Evolutionary conservation across 2,113 vertebrate species (phyloP).

Genomic region (Petromus typicus): DNA sequence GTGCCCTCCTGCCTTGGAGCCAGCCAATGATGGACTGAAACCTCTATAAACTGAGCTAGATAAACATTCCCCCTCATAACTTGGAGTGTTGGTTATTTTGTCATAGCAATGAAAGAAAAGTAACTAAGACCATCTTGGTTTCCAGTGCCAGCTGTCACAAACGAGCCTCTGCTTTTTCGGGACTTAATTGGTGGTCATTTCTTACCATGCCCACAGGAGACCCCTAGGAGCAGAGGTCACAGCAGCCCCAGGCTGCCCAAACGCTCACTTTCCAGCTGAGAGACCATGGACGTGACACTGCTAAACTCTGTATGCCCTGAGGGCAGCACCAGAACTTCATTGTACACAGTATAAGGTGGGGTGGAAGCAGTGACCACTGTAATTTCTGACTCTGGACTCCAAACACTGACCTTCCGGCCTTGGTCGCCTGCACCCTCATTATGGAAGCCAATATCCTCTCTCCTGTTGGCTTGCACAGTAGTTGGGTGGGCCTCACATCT

Average conservation of each 20-base stretch:
- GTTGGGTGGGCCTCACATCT: accelerated
- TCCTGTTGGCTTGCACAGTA: accelerated
- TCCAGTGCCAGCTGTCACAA: neutral
- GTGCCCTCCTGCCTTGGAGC: too few species aligned
- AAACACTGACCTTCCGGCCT: neutral
- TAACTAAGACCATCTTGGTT: neutral
- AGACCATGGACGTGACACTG: too few species aligned
- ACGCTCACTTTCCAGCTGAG: neutral
- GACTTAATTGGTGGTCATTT: neutral
- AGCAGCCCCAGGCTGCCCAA: neutral
- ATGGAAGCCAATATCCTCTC: accelerated
- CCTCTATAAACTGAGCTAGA: too few species aligned
- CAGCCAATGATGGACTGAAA: too few species aligned
- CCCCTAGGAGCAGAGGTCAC: neutral
- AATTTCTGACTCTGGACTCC: neutral
- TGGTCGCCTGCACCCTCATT: accelerated
- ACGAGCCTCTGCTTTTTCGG: neutral
- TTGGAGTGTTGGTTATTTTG: too few species aligned
- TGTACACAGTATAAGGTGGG: accelerated
- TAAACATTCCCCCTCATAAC: too few species aligned
- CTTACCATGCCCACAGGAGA: neutral
- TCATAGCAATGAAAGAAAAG: too few species aligned
- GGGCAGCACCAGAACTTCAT: accelerated
- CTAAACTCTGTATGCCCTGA: accelerated
- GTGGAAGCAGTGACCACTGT: accelerated